Conservation (phyloP, 2,113 vertebrate species). For the Puffinus mauretanicus region DNA sequence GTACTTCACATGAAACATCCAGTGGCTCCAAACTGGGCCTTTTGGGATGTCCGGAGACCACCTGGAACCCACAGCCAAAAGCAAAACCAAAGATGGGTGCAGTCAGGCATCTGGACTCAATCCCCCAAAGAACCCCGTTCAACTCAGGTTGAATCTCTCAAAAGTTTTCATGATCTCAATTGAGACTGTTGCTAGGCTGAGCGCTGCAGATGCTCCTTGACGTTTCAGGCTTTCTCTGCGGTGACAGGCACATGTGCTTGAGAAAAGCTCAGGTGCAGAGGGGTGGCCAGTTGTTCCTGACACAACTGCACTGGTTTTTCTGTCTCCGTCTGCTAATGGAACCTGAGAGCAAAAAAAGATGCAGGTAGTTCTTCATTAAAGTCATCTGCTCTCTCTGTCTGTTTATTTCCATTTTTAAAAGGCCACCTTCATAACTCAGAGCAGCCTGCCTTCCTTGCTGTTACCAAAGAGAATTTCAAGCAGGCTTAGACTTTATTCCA, state of each 20-base stretch:
- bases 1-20: not conserved
- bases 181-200: not conserved
- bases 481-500: conserved; percentile 6
- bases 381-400: conserved; percentile 22
- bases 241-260: not conserved
- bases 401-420: conserved; percentile 70
- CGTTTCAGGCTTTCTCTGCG: not conserved
- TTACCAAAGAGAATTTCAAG: conserved; percentile 52
- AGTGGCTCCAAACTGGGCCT: not conserved
- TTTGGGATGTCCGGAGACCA: not conserved
- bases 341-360: conserved; percentile 24
- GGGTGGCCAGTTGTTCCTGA: not conserved
- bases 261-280: not conserved
- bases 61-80: not conserved
- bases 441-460: not conserved
- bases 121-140: not conserved
- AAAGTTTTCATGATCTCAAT: not conserved
- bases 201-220: not conserved
- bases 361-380: conserved; percentile 29
- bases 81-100: not conserved
- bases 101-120: not conserved
- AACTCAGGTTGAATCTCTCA: not conserved
- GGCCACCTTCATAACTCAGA: conserved; percentile 67
- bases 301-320: not conserved
- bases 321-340: conserved; percentile 18